Conservation (phyloP, 2,113 vertebrate genomes). For the cat (Felis catus) region DNA sequence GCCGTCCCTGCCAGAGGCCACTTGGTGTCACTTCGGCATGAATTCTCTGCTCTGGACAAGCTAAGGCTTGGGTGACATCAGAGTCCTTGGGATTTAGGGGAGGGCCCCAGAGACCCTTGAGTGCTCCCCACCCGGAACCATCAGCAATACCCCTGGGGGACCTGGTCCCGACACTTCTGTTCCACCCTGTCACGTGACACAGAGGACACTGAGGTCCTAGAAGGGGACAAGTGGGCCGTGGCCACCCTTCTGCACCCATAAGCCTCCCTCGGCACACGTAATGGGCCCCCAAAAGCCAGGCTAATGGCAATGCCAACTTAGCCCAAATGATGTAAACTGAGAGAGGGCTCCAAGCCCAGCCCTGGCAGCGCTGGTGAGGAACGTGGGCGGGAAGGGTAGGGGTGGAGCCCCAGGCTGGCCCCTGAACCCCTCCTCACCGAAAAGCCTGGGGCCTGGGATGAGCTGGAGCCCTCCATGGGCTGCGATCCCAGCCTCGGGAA, state of each 20-base stretch:
- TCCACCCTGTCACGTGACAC: background rate
- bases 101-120: background rate
- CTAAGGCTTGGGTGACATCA: background rate
- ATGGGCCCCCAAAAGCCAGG: background rate
- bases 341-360: background rate
- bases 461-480: background rate
- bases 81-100: background rate
- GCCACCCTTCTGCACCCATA: background rate
- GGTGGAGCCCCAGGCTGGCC: background rate
- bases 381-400: accelerated
- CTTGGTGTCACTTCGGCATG: background rate
- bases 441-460: background rate
- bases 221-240: background rate
- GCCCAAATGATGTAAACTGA: background rate
- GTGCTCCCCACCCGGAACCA: accelerated
- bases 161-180: background rate
- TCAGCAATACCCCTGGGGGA: background rate
- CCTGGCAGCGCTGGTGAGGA: background rate
- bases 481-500: background rate
- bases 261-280: background rate
- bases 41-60: background rate
- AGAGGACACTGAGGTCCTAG: background rate
- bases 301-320: background rate
- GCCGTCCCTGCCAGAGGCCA: background rate
- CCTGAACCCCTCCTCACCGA: accelerated